Evolutionary conservation across 2,113 vertebrate species (phyloP).

Genomic region (Leptosomus discolor): DNA sequence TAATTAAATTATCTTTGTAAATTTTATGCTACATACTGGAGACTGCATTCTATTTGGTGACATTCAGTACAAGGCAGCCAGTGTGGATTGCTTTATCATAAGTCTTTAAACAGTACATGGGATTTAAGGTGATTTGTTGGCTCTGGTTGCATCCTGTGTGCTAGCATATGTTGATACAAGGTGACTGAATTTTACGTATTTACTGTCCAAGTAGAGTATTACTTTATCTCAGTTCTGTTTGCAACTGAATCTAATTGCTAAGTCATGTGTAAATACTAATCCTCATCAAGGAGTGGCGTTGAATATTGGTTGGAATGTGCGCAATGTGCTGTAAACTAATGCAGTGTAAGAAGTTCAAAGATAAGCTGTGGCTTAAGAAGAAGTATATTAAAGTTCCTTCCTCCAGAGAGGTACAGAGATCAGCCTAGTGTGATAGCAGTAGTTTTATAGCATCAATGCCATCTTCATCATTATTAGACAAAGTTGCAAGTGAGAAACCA

Average conservation of each 20-base stretch:
- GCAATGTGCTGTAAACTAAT: conserved; percentile 17
- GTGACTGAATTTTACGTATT: conserved; percentile 15
- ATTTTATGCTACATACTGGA: not conserved
- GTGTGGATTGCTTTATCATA: not conserved
- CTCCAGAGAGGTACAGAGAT: not conserved
- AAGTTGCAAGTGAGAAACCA: not conserved
- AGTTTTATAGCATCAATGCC: not conserved
- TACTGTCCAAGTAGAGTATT: not conserved
- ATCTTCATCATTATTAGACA: conserved; percentile 15
- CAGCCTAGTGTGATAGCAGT: not conserved
- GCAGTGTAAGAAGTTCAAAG: conserved; percentile 32
- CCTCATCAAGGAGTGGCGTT: not conserved
- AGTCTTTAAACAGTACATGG: not conserved
- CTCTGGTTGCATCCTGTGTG: not conserved
- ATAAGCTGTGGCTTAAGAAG: not conserved
- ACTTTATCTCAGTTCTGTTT: not conserved
- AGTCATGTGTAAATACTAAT: conserved; percentile 52
- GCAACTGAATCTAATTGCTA: conserved; percentile 33
- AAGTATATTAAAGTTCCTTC: not conserved
- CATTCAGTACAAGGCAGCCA: not conserved
- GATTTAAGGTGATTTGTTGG: not conserved
- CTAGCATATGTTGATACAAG: not conserved
- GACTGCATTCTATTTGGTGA: not conserved
- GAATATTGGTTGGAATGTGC: not conserved
- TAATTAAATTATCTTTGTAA: not conserved